Conservation (phyloP, 2,113 vertebrate species). For the Tiliqua scincoides region DNA sequence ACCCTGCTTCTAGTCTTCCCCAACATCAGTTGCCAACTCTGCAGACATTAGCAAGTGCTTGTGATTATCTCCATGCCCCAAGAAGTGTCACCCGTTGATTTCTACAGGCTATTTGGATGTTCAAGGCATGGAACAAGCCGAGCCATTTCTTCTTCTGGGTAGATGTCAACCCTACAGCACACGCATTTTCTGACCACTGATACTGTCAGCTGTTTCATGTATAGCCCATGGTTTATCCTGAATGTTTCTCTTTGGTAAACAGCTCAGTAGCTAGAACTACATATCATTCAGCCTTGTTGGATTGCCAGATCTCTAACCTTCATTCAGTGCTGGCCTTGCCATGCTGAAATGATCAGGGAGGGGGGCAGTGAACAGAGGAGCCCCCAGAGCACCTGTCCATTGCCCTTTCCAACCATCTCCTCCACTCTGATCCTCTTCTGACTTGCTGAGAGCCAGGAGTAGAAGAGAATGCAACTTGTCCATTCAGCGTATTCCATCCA, state of each 20-base stretch:
- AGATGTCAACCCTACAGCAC: neutral
- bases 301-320: no score
- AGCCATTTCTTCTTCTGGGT: no score
- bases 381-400: no score
- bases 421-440: neutral
- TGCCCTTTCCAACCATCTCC: neutral
- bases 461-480: neutral
- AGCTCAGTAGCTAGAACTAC: neutral
- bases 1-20: neutral
- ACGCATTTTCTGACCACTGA: neutral
- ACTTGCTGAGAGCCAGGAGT: neutral
- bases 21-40: neutral
- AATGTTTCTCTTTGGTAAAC: neutral
- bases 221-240: neutral
- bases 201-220: neutral
- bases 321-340: no score
- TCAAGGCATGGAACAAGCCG: neutral
- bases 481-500: neutral
- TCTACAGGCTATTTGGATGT: neutral
- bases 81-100: neutral
- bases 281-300: neutral
- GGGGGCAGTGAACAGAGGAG: no score
- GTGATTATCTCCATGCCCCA: neutral
- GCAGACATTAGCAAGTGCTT: neutral
- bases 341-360: no score